Evolutionary conservation across 2,797 vertebrate genomes (phyloP).

Genomic region (Florisuga fusca): DNA sequence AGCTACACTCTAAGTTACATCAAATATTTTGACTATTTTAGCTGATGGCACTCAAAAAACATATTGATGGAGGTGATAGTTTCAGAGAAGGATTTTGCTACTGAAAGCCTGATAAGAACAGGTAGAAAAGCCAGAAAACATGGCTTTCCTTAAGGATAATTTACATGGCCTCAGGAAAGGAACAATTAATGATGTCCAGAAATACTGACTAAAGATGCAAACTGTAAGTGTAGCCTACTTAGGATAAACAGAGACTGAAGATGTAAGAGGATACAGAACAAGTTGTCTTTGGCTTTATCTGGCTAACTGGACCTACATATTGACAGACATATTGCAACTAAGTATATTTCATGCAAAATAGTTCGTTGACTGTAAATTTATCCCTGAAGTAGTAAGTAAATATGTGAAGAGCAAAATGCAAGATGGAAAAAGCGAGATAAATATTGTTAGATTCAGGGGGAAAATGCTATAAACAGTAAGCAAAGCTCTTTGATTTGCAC

Average conservation of each 20-base stretch:
- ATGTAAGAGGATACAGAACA: not conserved
- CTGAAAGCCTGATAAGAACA: not conserved
- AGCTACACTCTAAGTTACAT: not conserved
- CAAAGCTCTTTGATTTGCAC: slow-evolving; percentile 78
- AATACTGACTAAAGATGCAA: not conserved
- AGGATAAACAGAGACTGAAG: not conserved
- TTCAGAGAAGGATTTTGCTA: not conserved
- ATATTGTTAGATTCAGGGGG: slow-evolving; percentile 66
- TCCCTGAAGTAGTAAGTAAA: slow-evolving; percentile 72
- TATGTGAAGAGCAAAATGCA: slow-evolving; percentile 73
- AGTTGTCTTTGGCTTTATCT: not conserved
- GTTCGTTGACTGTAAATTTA: not conserved
- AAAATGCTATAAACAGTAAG: slow-evolving; percentile 76
- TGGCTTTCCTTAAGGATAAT: not conserved
- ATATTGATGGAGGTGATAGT: not conserved
- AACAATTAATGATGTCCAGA: not conserved
- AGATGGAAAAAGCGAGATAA: slow-evolving; percentile 69
- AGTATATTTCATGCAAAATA: not conserved
- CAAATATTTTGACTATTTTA: not conserved
- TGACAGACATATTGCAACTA: not conserved
- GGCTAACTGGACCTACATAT: not conserved
- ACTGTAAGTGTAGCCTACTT: not conserved
- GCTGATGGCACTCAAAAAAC: not conserved
- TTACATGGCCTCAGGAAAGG: not conserved
- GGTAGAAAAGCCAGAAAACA: not conserved